These are phyloP conservation scores for Podotricha telesiphe DNA, from an alignment of 2,888 invertebrate species.

Conservation along the genomic window DNA sequence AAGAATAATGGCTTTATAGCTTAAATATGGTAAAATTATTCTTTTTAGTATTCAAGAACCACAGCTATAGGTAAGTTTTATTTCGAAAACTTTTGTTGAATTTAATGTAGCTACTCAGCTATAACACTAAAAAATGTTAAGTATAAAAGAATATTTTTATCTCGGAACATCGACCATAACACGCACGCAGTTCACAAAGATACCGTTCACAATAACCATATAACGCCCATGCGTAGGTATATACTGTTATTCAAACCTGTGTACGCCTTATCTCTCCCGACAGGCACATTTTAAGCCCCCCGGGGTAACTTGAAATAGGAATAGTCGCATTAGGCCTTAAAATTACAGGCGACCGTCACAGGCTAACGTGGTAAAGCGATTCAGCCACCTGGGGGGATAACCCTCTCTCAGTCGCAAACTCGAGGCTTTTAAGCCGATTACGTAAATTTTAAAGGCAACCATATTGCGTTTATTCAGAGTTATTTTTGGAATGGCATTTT, in stretches of 20 bases:
- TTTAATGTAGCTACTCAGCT: background rate
- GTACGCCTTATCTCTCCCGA: slow-evolving; percentile 69
- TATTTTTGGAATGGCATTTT: slow-evolving; percentile 37
- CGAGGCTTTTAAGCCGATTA: slow-evolving; percentile 47
- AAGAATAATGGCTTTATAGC: background rate
- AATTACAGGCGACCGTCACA: slow-evolving; percentile 83
- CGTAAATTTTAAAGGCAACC: slow-evolving; percentile 45
- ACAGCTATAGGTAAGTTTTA: background rate
- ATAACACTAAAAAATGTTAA: background rate
- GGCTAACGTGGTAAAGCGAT: slow-evolving; percentile 82
- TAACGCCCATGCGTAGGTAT: slow-evolving; percentile 40
- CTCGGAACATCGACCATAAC: slow-evolving; percentile 26
- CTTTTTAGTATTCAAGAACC: background rate
- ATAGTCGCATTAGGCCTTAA: slow-evolving; percentile 83
- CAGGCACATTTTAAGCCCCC: slow-evolving; percentile 76
- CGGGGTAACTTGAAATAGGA: slow-evolving; percentile 81
- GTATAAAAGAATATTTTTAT: slow-evolving; percentile 29
- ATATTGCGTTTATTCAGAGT: slow-evolving; percentile 40
- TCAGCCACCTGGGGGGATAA: slow-evolving; percentile 77
- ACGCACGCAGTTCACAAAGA: slow-evolving; percentile 35
- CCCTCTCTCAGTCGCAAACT: slow-evolving; percentile 58
- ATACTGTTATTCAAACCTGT: slow-evolving; percentile 39
- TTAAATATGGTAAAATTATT: background rate
- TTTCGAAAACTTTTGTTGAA: slow-evolving; percentile 12
- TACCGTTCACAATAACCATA: slow-evolving; percentile 32